Evolutionary conservation across 2,797 vertebrate genomes (phyloP), one percentile per base, ranked within the genome.

Genomic region (Heteromormyrus szaboi): DNA sequence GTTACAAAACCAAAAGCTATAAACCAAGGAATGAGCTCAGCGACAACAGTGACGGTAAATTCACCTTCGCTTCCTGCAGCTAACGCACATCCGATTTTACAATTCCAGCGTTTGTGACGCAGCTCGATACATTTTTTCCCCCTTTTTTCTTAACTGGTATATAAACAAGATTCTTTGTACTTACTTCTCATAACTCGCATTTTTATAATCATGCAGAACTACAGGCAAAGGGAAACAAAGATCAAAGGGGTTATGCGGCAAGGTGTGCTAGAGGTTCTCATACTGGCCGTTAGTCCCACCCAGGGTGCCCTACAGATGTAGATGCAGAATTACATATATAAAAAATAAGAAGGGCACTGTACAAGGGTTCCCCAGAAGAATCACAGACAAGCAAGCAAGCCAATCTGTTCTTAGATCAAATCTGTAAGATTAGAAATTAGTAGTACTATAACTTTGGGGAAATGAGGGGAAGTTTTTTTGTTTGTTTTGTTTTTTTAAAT

Each of bases 211-310:
- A 98, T 98, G 97, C 97, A 97, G 95, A 95, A 96, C 94, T 97
- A 96, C 96, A 98, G 95, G 96, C 95, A 93, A 91, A 93, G 94
- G 95, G 95, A 94, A 96, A 96, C 94, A 95, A 94, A 96, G 94
- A 94, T 96, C 94, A 94, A 90, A 95, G 94, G 93, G 91, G 91
- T 93, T 94, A 95, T 96, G 97, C 96, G 96, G 96, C 96, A 97
- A 97, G 95, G 96, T 97, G 95, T 92, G 96, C 95, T 95, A 92
- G 93, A 93, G 89, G 89, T 94, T 95, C 93, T 93, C 94, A 95
- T 97, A 99, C 98, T 99, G 98, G 98, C 98, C 98, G 65, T 96
- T 96, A 96, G 97, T 99, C 98, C 98, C 97, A 96, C 94, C 93
- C 94, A 93, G 92, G 93, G 93, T 94, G 93, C 93, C 94, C 93